A percentile compares a stretch with the other conserved stretches of the same genome.
Evolutionary conservation across 2,797 vertebrate species (phyloP).

Genomic region (Siniperca scherzeri): DNA sequence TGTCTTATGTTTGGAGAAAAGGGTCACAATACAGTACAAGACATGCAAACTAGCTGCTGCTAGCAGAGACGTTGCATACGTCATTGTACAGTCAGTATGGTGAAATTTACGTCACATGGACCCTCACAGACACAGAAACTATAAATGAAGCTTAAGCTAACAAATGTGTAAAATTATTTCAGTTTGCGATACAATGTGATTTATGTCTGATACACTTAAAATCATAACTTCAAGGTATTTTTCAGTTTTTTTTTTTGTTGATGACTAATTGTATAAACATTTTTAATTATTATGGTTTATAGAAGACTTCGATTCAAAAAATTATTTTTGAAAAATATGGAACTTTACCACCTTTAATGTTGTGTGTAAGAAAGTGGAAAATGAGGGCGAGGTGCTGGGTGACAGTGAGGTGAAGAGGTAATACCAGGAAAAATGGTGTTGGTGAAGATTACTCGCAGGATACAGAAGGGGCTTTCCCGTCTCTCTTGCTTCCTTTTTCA

Average conservation of each 20-base stretch:
- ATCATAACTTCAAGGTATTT: not conserved
- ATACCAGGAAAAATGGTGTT: not conserved
- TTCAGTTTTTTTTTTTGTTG: not conserved
- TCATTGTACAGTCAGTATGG: not conserved
- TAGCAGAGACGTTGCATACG: not conserved
- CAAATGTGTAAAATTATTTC: not conserved
- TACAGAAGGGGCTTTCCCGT: conserved; percentile 18
- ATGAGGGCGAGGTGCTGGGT: not conserved
- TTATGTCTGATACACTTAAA: not conserved
- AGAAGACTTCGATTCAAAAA: not conserved
- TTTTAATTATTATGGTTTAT: not conserved
- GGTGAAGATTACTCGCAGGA: not conserved
- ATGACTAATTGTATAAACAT: not conserved
- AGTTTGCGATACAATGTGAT: not conserved
- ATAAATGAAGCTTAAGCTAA: not conserved
- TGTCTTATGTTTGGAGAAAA: not conserved
- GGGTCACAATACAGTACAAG: not conserved
- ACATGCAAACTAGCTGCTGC: not conserved
- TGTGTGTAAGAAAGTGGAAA: not conserved
- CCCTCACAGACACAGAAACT: not conserved
- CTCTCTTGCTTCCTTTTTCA: not conserved
- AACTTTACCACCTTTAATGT: not conserved
- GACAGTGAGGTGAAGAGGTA: not conserved
- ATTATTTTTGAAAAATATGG: not conserved
- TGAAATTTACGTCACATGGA: not conserved